Conservation (phyloP, 1,140 invertebrate species). For the Bombus pyrosoma region DNA sequence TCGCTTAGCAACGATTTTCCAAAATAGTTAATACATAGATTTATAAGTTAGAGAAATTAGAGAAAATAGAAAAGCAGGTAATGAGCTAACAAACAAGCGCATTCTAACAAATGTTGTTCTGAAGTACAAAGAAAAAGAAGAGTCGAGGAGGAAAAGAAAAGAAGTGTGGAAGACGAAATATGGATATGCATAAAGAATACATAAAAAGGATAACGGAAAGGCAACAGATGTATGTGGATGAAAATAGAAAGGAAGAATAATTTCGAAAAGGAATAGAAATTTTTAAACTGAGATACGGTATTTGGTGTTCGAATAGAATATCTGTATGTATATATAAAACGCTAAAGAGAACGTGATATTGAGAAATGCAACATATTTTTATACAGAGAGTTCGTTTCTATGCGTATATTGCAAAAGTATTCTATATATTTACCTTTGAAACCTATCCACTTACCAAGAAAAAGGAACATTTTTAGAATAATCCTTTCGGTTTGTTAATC, state of each 20-base stretch:
- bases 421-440: slow-evolving; percentile 62
- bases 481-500: slow-evolving; percentile 1
- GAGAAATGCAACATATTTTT: slow-evolving; percentile 67
- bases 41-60: neutral
- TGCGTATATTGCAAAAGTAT: slow-evolving; percentile 62
- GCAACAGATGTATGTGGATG: neutral
- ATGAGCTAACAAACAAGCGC: neutral
- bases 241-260: neutral
- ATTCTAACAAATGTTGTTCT: neutral
- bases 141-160: neutral
- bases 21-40: neutral
- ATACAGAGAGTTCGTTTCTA: slow-evolving; percentile 69
- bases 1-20: neutral
- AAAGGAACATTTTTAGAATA: neutral
- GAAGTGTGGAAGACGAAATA: neutral
- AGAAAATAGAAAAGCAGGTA: too few species aligned
- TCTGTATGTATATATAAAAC: neutral
- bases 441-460: neutral
- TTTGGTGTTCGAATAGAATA: slow-evolving; percentile 16
- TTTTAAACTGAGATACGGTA: slow-evolving; percentile 4
- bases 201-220: neutral
- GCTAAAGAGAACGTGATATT: neutral
- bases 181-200: neutral
- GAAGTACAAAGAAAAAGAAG: slow-evolving; percentile 5
- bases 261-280: slow-evolving; percentile 20